A percentile compares a stretch with the other conserved stretches of the same genome.
phyloP scores from a whole-genome alignment of 2,888 invertebrate genomes.

The Galerucella calmariensis region DNA sequence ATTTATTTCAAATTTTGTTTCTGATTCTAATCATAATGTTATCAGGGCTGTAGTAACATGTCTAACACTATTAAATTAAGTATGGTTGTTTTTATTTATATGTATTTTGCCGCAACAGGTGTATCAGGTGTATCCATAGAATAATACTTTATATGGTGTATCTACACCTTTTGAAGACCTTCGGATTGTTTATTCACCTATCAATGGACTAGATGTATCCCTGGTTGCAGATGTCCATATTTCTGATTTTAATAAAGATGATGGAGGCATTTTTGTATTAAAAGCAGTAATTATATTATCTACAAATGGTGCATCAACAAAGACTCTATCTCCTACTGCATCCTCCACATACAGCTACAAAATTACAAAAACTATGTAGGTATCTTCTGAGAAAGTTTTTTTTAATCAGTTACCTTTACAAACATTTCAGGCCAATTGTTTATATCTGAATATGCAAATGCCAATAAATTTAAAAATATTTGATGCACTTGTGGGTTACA shows the following conservation, averaged over 20 bases:
- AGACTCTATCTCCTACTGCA: conserved; percentile 90
- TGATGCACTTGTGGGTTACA: conserved; percentile 84
- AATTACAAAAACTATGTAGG: conserved; percentile 32
- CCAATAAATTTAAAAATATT: conserved; percentile 84
- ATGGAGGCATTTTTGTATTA: conserved; percentile 81
- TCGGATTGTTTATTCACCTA: no score
- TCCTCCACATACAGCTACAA: conserved; percentile 91
- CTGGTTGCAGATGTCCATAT: conserved; percentile 67
- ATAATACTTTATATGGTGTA: no score
- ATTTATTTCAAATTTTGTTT: no score
- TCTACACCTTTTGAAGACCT: no score
- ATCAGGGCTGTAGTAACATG: no score
- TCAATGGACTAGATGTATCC: conserved; percentile 64
- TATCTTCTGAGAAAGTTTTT: conserved; percentile 22
- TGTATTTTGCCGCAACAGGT: no score
- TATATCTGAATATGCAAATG: conserved; percentile 83
- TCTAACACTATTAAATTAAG: no score
- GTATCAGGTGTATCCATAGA: no score
- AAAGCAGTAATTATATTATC: conserved; percentile 91
- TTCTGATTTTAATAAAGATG: conserved; percentile 75
- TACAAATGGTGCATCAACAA: conserved; percentile 93
- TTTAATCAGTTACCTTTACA: conserved; percentile 74
- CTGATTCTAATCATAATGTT: no score
- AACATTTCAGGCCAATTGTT: conserved; percentile 92
- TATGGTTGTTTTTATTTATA: no score